These are phyloP conservation scores for Gracilinanus agilis DNA, from an alignment of 2,113 vertebrate species.

Conservation along the genomic window DNA sequence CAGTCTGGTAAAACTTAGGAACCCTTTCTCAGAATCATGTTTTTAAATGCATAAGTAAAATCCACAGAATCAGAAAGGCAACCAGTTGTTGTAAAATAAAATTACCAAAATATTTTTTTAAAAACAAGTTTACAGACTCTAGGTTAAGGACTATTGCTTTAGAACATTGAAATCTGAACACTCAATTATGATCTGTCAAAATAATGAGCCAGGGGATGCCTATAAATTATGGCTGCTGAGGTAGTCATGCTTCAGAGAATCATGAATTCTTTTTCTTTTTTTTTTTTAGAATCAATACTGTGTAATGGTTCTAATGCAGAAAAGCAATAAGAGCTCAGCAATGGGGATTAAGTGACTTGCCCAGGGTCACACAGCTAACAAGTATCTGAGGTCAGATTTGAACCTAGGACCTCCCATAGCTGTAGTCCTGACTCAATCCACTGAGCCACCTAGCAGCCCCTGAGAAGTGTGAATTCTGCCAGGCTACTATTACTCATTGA, in stretches of 20 bases:
- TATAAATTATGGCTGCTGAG: not conserved
- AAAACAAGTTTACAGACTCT: not conserved
- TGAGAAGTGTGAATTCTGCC: not conserved
- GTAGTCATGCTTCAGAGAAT: not conserved
- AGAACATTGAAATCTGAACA: not conserved
- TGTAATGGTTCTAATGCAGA: no score
- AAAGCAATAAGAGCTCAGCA: no score
- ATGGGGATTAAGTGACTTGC: no score
- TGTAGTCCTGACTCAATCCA: no score
- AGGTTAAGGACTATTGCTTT: not conserved
- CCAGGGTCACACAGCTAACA: no score
- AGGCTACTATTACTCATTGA: not conserved
- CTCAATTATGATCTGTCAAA: not conserved
- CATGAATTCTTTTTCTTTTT: not conserved
- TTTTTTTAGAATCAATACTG: no score
- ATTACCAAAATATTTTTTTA: not conserved
- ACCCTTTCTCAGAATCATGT: not conserved
- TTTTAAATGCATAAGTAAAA: not conserved
- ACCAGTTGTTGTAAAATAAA: not conserved
- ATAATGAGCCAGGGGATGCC: not conserved
- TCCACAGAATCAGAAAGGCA: not conserved
- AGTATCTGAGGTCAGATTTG: no score
- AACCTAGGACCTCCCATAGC: no score
- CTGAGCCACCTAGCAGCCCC: no score
- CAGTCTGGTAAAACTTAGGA: not conserved